Percentiles rank a stretch among this genome's conserved stretches.
These are phyloP conservation scores for Chrysomela aeneicollis DNA, from an alignment of 2,888 invertebrate species.

Conservation along the genomic window DNA sequence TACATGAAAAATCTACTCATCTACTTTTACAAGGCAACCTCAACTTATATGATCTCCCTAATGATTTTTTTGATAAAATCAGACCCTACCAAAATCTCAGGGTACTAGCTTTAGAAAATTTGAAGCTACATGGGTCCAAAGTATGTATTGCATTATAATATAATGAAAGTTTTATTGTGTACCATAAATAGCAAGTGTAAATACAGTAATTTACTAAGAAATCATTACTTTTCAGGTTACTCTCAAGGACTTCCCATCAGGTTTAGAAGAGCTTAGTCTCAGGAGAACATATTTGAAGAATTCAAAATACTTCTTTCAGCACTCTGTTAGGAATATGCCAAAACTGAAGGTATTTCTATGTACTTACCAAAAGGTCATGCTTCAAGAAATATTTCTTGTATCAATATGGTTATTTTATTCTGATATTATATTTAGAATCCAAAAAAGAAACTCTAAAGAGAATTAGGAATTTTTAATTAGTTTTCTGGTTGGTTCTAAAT, in stretches of 20 bases:
- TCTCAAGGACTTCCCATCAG: constrained; percentile 71
- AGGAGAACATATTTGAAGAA: constrained; percentile 58
- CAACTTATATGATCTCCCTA: constrained; percentile 35
- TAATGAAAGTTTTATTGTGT: background rate
- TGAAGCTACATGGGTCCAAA: constrained; percentile 51
- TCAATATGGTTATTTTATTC: no score
- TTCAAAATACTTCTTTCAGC: constrained; percentile 52
- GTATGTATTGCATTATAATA: constrained; percentile 33
- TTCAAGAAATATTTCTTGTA: no score
- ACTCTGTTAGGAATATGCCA: constrained; percentile 41
- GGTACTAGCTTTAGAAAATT: constrained; percentile 56
- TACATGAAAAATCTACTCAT: constrained; percentile 49
- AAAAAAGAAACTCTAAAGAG: no score
- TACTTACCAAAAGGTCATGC: no score
- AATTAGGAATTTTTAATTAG: no score
- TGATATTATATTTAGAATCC: no score
- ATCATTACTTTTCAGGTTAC: constrained; percentile 63
- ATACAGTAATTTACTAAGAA: no score
- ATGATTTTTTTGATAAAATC: constrained; percentile 35
- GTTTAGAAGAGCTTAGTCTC: constrained; percentile 69
- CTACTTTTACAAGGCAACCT: constrained; percentile 40
- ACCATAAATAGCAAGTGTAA: constrained; percentile 6
- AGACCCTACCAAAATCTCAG: constrained; percentile 45
- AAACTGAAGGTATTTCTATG: constrained; percentile 47
- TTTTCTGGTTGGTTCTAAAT: no score